Conservation (phyloP, 2,113 vertebrate species). For the Mohoua ochrocephala region DNA sequence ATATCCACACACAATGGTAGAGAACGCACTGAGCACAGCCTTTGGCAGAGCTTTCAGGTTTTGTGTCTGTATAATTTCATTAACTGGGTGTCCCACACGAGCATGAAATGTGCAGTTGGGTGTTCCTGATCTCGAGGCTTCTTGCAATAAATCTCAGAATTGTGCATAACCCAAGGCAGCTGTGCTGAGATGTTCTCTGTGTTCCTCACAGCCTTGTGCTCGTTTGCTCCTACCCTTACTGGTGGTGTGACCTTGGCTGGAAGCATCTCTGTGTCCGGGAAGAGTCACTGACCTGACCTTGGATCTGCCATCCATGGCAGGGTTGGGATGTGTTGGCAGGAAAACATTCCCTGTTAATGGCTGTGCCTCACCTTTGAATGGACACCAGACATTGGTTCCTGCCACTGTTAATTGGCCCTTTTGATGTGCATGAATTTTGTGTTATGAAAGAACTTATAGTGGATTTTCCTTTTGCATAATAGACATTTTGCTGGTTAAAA, state of each 20-base stretch:
- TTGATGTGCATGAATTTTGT: not conserved
- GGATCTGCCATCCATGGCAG: not conserved
- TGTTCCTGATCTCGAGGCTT: not conserved
- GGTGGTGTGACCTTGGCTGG: not conserved
- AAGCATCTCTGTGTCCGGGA: not conserved
- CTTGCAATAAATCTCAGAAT: not conserved
- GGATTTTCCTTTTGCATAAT: not conserved
- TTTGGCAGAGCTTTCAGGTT: not conserved
- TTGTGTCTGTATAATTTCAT: not conserved
- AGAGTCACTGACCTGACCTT: not conserved
- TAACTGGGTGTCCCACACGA: not conserved
- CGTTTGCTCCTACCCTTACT: not conserved
- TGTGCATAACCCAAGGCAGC: not conserved
- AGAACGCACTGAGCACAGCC: not conserved
- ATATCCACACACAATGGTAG: accelerated
- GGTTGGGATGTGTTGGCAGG: not conserved
- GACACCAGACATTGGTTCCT: not conserved
- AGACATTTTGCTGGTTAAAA: not conserved
- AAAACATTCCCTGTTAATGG: not conserved
- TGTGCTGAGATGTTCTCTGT: not conserved
- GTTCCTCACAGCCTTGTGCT: not conserved
- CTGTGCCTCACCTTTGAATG: not conserved
- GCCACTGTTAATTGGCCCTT: not conserved
- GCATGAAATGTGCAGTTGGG: not conserved
- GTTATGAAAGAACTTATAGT: not conserved